Percentiles rank a stretch among this genome's conserved stretches.
Conservation (phyloP, 2,797 vertebrate genomes). For the Glyptemys insculpta region DNA sequence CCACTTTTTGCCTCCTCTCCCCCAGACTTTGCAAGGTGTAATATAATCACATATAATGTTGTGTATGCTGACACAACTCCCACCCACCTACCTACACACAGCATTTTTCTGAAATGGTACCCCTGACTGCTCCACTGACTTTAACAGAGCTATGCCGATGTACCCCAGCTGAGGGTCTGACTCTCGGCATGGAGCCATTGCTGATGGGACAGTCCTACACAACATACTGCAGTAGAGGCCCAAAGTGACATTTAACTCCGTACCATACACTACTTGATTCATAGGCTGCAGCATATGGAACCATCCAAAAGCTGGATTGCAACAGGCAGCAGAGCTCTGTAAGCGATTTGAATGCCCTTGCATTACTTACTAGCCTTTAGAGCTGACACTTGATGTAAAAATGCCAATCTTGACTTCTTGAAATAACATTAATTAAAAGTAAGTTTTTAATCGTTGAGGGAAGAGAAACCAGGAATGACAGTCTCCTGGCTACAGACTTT, state of each 20-base stretch:
- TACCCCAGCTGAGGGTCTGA: too few relatives aligned
- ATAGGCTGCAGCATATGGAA: rapidly evolving
- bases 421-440: constrained; percentile 65
- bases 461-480: constrained; percentile 57
- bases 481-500: constrained; percentile 53
- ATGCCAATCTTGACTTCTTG: constrained; percentile 11
- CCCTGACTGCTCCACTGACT: too few relatives aligned
- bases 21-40: neutral
- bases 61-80: neutral
- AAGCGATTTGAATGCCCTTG: neutral
- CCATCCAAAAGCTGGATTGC: neutral
- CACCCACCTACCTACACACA: neutral
- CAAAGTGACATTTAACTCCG: rapidly evolving
- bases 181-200: neutral
- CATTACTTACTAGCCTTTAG: neutral
- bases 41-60: neutral
- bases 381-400: neutral
- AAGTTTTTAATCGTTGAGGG: constrained; percentile 62
- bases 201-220: rapidly evolving
- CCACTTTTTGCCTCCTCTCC: neutral
- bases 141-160: too few relatives aligned
- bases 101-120: neutral
- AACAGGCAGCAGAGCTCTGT: neutral
- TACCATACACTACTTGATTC: rapidly evolving
- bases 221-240: rapidly evolving